A percentile compares a stretch with the other conserved stretches of the same genome.
These are phyloP conservation scores for Habrosyne pyritoides DNA, from an alignment of 2,888 invertebrate genomes.

Conservation along the genomic window DNA sequence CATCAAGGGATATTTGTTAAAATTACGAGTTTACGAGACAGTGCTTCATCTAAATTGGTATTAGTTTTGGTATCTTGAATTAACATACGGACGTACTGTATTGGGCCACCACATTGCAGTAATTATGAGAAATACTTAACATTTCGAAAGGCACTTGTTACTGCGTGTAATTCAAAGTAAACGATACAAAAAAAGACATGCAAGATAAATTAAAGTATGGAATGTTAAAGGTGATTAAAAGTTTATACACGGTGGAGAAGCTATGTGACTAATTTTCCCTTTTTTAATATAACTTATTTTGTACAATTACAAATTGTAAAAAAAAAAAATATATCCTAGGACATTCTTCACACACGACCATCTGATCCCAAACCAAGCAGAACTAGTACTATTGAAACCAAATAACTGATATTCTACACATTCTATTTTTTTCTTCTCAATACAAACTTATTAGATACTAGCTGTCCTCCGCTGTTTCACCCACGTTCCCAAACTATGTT, in stretches of 20 bases:
- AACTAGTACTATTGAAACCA: no score
- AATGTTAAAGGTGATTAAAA: neutral
- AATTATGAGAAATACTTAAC: conserved; percentile 33
- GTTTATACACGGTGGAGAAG: neutral
- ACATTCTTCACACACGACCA: no score
- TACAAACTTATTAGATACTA: no score
- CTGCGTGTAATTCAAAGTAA: conserved; percentile 7
- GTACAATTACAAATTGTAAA: no score
- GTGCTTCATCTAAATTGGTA: conserved; percentile 10
- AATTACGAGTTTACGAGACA: neutral
- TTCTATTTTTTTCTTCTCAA: no score
- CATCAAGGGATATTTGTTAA: neutral
- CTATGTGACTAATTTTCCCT: neutral
- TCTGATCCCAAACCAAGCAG: no score
- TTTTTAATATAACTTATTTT: no score
- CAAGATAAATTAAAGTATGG: neutral
- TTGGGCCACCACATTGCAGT: conserved; percentile 34
- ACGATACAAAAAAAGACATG: neutral
- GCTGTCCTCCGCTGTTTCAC: no score
- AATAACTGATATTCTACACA: no score
- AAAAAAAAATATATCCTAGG: no score
- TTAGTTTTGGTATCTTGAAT: conserved; percentile 27
- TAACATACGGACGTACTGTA: conserved; percentile 32
- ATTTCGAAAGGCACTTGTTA: conserved; percentile 25
- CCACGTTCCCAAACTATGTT: no score